Evolutionary conservation across 2,888 invertebrate genomes (phyloP).

Genomic region (Xiphydria camelus): DNA sequence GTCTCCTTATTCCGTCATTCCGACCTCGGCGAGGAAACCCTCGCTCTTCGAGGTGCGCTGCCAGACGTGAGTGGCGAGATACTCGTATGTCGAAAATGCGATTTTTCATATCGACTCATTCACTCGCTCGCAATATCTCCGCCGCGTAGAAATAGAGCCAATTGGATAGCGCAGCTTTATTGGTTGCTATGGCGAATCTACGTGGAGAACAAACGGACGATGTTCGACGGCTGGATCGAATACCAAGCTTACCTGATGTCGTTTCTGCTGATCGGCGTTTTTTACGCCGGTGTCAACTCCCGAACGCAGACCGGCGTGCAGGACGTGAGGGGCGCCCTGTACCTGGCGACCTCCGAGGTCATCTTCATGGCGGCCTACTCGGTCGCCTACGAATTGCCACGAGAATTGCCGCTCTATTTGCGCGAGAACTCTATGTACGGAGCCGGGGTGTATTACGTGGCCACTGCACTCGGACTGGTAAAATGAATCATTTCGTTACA

Average conservation of each 20-base stretch:
- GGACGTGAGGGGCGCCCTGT: slow-evolving; percentile 59
- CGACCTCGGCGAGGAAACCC: not conserved
- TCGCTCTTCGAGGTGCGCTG: not conserved
- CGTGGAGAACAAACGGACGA: slow-evolving; percentile 53
- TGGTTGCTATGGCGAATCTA: slow-evolving; percentile 58
- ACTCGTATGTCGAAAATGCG: slow-evolving; percentile 17
- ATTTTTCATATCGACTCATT: too few relatives aligned
- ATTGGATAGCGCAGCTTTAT: slow-evolving; percentile 56
- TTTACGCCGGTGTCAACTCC: slow-evolving; percentile 58
- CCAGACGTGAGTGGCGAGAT: slow-evolving; percentile 1
- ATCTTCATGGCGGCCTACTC: slow-evolving; percentile 60
- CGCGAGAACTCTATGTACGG: slow-evolving; percentile 59
- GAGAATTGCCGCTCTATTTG: slow-evolving; percentile 57
- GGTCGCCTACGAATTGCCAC: slow-evolving; percentile 58
- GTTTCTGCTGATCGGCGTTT: slow-evolving; percentile 57
- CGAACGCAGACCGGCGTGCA: slow-evolving; percentile 60
- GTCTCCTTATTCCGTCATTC: not conserved
- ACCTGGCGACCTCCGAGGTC: slow-evolving; percentile 61
- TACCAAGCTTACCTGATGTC: slow-evolving; percentile 22
- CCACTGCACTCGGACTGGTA: slow-evolving; percentile 40
- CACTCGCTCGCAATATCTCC: too few relatives aligned
- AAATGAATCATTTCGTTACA: slow-evolving; percentile 8
- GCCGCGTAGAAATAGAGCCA: slow-evolving; percentile 52
- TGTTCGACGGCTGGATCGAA: slow-evolving; percentile 15
- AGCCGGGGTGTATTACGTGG: slow-evolving; percentile 57